A percentile compares a stretch with the other conserved stretches of the same genome.
These are phyloP conservation scores for Cephus nigrinus DNA, from an alignment of 2,888 invertebrate species.

Conservation along the genomic window DNA sequence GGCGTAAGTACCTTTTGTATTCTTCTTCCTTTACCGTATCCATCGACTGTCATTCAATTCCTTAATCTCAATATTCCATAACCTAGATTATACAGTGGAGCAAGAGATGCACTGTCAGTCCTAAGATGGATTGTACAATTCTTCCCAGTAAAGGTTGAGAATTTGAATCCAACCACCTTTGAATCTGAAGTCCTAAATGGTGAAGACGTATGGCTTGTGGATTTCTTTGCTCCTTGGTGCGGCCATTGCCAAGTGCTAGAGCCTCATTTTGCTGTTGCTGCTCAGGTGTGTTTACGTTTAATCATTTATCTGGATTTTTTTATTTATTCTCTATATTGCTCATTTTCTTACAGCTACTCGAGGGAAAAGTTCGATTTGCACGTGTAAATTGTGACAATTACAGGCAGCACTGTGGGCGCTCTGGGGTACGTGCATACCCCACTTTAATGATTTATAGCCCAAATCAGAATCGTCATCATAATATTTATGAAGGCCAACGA, in stretches of 20 bases:
- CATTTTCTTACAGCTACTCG: slow-evolving; percentile 62
- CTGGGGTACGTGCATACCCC: slow-evolving; percentile 75
- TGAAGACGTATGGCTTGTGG: slow-evolving; percentile 71
- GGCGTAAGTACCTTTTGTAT: slow-evolving; percentile 63
- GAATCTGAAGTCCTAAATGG: slow-evolving; percentile 67
- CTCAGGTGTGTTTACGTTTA: slow-evolving; percentile 67
- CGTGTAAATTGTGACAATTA: slow-evolving; percentile 76
- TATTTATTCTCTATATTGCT: background rate
- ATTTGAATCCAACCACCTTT: slow-evolving; percentile 66
- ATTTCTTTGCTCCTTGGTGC: slow-evolving; percentile 79
- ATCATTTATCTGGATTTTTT: background rate
- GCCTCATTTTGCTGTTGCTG: slow-evolving; percentile 75
- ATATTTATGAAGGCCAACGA: slow-evolving; percentile 33
- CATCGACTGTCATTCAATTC: background rate
- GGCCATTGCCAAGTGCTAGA: slow-evolving; percentile 75
- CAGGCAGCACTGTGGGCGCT: slow-evolving; percentile 69
- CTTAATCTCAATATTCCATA: slow-evolving; percentile 22
- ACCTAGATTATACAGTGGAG: slow-evolving; percentile 71
- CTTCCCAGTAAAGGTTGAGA: slow-evolving; percentile 71
- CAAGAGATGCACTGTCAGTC: slow-evolving; percentile 73
- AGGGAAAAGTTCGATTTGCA: slow-evolving; percentile 70
- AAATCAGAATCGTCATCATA: slow-evolving; percentile 63
- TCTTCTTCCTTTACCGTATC: background rate
- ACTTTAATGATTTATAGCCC: slow-evolving; percentile 75
- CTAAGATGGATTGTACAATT: slow-evolving; percentile 74